Evolutionary conservation across 2,113 vertebrate species (phyloP).

Genomic region (Acanthochromis polyacanthus): DNA sequence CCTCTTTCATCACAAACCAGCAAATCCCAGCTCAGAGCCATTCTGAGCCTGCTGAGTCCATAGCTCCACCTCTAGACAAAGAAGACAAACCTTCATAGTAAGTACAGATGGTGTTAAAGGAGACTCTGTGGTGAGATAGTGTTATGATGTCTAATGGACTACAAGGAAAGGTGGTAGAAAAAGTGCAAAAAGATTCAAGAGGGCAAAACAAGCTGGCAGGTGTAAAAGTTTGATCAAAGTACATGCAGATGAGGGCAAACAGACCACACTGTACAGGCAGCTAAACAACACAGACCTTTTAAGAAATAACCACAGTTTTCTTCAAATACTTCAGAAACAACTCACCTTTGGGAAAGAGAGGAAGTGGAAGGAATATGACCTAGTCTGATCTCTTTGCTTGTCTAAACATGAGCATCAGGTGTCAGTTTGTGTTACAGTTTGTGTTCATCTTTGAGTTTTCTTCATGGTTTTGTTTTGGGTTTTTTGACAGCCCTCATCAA

Average conservation of each 20-base stretch:
- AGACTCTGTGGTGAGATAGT: not conserved
- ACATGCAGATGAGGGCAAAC: not conserved
- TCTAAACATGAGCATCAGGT: not conserved
- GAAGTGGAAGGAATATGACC: not conserved
- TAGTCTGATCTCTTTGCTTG: not conserved
- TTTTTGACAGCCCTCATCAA: not conserved
- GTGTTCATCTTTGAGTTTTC: not conserved
- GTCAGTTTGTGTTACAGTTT: not conserved
- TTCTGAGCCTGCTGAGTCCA: constrained; percentile 4
- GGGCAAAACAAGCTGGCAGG: not conserved
- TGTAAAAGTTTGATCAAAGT: not conserved
- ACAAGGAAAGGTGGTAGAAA: not conserved
- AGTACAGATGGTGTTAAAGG: not conserved
- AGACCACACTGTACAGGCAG: not conserved
- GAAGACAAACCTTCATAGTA: not conserved
- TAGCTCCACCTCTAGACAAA: constrained; percentile 1
- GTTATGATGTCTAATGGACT: not conserved
- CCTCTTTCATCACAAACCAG: too few relatives aligned
- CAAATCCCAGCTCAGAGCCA: not conserved
- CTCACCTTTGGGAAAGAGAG: not conserved
- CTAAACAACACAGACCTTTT: too few relatives aligned
- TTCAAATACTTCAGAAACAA: not conserved
- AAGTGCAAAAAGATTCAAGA: not conserved
- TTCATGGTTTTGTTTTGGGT: not conserved
- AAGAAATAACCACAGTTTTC: not conserved